Evolutionary conservation across 2,113 vertebrate species (phyloP).

Genomic region (Pangasianodon gigas): DNA sequence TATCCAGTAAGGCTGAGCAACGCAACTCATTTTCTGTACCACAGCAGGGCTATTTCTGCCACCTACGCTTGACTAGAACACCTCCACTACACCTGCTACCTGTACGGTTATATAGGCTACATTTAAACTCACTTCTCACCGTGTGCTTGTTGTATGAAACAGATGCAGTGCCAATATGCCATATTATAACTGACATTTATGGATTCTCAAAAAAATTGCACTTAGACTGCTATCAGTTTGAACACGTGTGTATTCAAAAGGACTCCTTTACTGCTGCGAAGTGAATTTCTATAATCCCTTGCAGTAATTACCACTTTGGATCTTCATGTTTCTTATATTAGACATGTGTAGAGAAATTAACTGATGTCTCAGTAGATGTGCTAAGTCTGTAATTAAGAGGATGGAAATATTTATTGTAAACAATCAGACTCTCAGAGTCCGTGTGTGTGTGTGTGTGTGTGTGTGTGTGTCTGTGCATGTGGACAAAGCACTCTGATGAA

Average conservation of each 20-base stretch:
- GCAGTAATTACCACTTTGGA: neutral
- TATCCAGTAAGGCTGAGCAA: neutral
- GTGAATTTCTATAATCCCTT: neutral
- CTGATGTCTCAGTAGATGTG: conserved; percentile 1
- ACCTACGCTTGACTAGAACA: neutral
- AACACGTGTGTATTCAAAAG: neutral
- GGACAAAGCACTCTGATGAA: neutral
- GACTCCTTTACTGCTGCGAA: neutral
- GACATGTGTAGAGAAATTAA: neutral
- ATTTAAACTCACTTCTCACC: neutral
- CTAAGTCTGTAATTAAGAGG: neutral
- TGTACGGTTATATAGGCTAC: neutral
- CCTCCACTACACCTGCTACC: neutral
- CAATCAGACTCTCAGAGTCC: neutral
- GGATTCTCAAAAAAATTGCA: neutral
- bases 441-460: neutral
- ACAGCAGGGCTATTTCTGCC: neutral
- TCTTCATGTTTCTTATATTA: neutral
- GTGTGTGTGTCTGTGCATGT: neutral
- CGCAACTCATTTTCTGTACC: neutral
- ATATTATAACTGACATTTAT: neutral
- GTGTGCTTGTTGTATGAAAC: neutral
- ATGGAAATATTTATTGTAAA: neutral
- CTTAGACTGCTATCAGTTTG: neutral
- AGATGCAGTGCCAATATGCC: neutral